Base-by-base conservation (phyloP, 2,797 vertebrate genomes). In the Melanotaenia nigrans region DNA sequence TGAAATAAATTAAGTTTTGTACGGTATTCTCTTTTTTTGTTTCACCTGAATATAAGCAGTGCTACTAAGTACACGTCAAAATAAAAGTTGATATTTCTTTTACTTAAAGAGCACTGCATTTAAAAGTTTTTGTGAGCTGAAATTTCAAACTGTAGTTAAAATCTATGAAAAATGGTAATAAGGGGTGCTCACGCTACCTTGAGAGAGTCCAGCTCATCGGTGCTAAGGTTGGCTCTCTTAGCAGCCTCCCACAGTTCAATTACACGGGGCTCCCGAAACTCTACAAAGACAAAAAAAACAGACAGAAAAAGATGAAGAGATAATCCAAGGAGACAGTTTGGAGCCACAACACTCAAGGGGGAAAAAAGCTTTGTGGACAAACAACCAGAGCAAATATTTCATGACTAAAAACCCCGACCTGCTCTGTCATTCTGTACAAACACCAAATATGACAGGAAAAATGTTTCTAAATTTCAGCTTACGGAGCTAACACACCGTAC, bases 241-340 rank as follows among this genome's bases (percentile, higher is more conserved):
- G 97, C 98, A 92, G 96, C 91, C 65, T 99, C 97, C 98, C 98
- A 99, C 85, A 99, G 91, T 59, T 99, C 97, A 24, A 96, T 96
- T 80, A 99, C 98, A 79, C 96, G 94, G 3, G 97, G 98, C 82
- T 99, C 97, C 77, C 94, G 96, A 65, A 99, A 99, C 85, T 97
- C 98, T 99, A 76, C 61, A 68, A 40, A 67, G 25, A 28, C 25
- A 28, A 28, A 28, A 28, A 7, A 64, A 20, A 69, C 9, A 35
- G 32, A 49, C 8, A 35, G 40, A 45, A 24, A 28, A 2, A 54
- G 30, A 79, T 63, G n/a, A 77, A 57, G 51, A 67, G 62, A 75
- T 45, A 18, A 38, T 56, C 64, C 33, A 40, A 22, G 16, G 60
- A 75, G 60, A 72, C 61, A 7, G 49, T 68, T 42, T 76, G 61